Evolutionary conservation across 2,113 vertebrate genomes (phyloP).

Genomic region (zebrafish (Danio rerio)): GRCz12tu NC_133196.1:14442001-14442500

Average conservation of each 20-base stretch:
- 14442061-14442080: conserved; percentile 47
- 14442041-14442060: conserved; percentile 11
- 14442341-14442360: not conserved
- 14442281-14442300: conserved; percentile 74
- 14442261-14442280: conserved; percentile 78
- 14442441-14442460: no score
- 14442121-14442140: conserved; percentile 59
- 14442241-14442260: conserved; percentile 69
- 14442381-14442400: no score
- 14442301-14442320: conserved; percentile 72
- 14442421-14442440: no score
- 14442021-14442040: conserved; percentile 5
- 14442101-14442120: conserved; percentile 63
- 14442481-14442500: no score
- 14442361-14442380: not conserved
- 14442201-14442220: conserved; percentile 76
- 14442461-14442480: no score
- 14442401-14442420: no score
- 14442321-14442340: conserved; percentile 75
- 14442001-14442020: conserved; percentile 8
- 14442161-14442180: conserved; percentile 76
- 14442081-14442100: conserved; percentile 63
- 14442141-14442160: not conserved
- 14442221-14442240: conserved; percentile 77
- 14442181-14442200: conserved; percentile 74